A percentile compares a stretch with the other conserved stretches of the same genome.
phyloP scores from a whole-genome alignment of 2,888 invertebrate genomes.

The Lypha dubia region DNA sequence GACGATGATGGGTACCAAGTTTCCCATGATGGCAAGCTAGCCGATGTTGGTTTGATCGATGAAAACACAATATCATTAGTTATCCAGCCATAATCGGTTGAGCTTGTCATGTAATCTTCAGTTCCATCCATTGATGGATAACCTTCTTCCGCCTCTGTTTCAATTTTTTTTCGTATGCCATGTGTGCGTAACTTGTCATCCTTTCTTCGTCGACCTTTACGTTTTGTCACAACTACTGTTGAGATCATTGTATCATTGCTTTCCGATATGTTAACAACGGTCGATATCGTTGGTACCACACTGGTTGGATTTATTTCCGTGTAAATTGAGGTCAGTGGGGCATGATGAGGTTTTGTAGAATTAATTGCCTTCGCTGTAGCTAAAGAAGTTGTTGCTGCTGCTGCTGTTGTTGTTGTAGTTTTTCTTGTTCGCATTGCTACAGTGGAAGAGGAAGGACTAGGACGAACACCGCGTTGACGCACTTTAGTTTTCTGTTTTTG shows the following conservation, averaged over 20 bases:
- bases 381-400: conserved; percentile 57
- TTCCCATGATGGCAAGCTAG: conserved; percentile 62
- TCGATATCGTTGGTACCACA: conserved; percentile 66
- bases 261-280: conserved; percentile 73
- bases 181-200: conserved; percentile 70
- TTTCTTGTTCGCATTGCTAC: conserved; percentile 59
- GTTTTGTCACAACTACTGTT: conserved; percentile 77
- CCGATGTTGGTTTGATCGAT: conserved; percentile 59
- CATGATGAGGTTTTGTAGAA: conserved; percentile 43
- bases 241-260: conserved; percentile 64
- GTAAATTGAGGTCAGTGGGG: conserved; percentile 28
- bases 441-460: conserved; percentile 75
- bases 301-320: conserved; percentile 67
- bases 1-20: conserved; percentile 67
- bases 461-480: conserved; percentile 74
- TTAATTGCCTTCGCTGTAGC: conserved; percentile 41
- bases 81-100: conserved; percentile 60
- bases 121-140: conserved; percentile 9
- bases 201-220: conserved; percentile 81
- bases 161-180: conserved; percentile 46
- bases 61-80: conserved; percentile 47
- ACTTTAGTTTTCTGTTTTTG: conserved; percentile 78
- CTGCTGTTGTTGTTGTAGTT: conserved; percentile 59
- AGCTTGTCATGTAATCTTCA: conserved; percentile 36
- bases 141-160: background rate